Conservation (phyloP, 2,113 vertebrate genomes). For the Amblyopsis rosae region DNA sequence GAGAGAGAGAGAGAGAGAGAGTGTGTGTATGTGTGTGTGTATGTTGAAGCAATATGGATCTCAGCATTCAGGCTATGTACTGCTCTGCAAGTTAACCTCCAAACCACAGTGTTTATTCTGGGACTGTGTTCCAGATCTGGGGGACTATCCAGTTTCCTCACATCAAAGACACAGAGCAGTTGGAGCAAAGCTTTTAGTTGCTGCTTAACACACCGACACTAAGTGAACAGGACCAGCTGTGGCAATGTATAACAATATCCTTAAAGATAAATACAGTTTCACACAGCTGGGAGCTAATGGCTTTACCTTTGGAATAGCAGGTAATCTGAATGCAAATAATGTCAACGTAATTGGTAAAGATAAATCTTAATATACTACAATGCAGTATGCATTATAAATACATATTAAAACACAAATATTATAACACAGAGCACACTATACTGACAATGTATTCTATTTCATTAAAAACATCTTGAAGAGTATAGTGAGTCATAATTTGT, state of each 20-base stretch:
- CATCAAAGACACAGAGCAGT: constrained; percentile 66
- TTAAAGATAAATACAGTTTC: constrained; percentile 62
- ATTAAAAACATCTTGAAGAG: too few species aligned
- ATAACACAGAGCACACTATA: background rate
- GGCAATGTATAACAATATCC: constrained; percentile 69
- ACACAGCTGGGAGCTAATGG: constrained; percentile 33
- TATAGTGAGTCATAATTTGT: too few species aligned
- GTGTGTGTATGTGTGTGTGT: background rate
- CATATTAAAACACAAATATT: background rate
- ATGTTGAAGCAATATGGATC: constrained; percentile 63
- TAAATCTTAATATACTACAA: constrained; percentile 7
- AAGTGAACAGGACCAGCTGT: constrained; percentile 67
- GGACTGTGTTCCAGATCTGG: constrained; percentile 69
- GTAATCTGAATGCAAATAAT: constrained; percentile 9
- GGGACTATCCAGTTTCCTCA: constrained; percentile 62
- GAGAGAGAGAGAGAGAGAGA: background rate
- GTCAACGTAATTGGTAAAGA: background rate
- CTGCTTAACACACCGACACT: constrained; percentile 63
- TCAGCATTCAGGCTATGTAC: constrained; percentile 60
- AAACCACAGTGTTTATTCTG: constrained; percentile 73
- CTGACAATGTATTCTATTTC: too few species aligned
- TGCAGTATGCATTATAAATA: background rate
- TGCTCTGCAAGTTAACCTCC: constrained; percentile 66
- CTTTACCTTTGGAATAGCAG: constrained; percentile 7
- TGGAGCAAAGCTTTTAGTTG: constrained; percentile 69